These are phyloP conservation scores for Elmis aenea DNA, from an alignment of 2,888 invertebrate genomes.

Conservation along the genomic window DNA sequence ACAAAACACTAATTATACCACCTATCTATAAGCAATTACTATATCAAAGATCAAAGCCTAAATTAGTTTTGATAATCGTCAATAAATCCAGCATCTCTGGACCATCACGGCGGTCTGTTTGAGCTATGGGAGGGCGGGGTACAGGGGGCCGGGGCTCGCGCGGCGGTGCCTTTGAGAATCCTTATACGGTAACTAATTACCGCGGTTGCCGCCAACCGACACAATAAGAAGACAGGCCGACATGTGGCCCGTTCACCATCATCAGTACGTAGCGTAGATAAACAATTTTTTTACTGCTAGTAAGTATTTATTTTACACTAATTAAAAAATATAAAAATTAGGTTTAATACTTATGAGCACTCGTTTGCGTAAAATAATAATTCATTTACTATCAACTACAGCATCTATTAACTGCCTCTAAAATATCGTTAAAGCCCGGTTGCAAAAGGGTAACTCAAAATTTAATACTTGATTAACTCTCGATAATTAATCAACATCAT, in stretches of 20 bases:
- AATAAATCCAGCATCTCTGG: slow-evolving; percentile 37
- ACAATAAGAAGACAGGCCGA: slow-evolving; percentile 37
- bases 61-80: slow-evolving; percentile 42
- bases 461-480: too few relatives aligned
- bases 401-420: too few relatives aligned
- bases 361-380: too few relatives aligned
- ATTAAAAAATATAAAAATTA: too few relatives aligned
- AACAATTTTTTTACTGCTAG: too few relatives aligned
- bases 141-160: slow-evolving; percentile 35
- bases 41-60: slow-evolving; percentile 36
- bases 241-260: slow-evolving; percentile 31
- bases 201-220: slow-evolving; percentile 40
- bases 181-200: slow-evolving; percentile 48
- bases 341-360: too few relatives aligned
- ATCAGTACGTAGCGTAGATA: background rate
- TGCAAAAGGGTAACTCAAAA: too few relatives aligned
- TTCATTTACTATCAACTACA: too few relatives aligned
- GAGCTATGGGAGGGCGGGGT: slow-evolving; percentile 26
- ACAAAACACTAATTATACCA: slow-evolving; percentile 7
- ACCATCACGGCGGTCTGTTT: slow-evolving; percentile 38
- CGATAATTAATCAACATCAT: too few relatives aligned
- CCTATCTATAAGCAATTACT: slow-evolving; percentile 27
- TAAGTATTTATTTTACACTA: too few relatives aligned
- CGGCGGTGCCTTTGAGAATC: slow-evolving; percentile 45
- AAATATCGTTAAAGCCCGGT: too few relatives aligned